These are phyloP conservation scores for Pedionomus torquatus DNA, from an alignment of 2,113 vertebrate species.

Conservation along the genomic window DNA sequence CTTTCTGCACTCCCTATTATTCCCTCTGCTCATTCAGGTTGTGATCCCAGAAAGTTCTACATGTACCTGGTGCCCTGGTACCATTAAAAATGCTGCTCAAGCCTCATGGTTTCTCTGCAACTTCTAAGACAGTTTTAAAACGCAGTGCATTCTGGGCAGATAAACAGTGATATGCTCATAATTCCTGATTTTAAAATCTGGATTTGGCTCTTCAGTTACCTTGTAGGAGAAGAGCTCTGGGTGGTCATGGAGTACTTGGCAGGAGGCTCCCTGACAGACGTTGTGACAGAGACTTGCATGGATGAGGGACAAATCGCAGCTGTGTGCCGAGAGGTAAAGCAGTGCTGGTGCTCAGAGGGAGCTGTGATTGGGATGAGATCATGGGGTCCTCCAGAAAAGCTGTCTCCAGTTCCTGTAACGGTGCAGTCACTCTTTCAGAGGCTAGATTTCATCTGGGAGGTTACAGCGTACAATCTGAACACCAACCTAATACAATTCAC, in stretches of 20 bases:
- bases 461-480: background rate
- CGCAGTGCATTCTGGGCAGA: background rate
- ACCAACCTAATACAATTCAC: background rate
- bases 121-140: background rate
- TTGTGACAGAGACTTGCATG: constrained; percentile 97
- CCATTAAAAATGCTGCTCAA: background rate
- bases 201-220: constrained; percentile 80
- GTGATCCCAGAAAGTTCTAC: background rate
- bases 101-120: background rate
- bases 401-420: background rate
- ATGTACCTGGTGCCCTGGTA: rapidly evolving
- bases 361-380: background rate
- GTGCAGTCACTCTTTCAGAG: background rate
- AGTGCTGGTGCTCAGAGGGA: rapidly evolving
- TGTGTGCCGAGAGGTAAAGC: constrained; percentile 92
- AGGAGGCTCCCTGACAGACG: constrained; percentile 94
- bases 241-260: constrained; percentile 99
- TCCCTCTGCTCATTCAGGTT: background rate
- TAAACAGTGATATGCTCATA: background rate
- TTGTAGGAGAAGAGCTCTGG: constrained; percentile 98
- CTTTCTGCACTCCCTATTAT: background rate
- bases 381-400: rapidly evolving
- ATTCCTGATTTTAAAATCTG: background rate
- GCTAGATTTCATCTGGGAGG: background rate
- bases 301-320: constrained; percentile 96